phyloP scores from a whole-genome alignment of 2,113 vertebrate species.

The Strix uralensis region DNA sequence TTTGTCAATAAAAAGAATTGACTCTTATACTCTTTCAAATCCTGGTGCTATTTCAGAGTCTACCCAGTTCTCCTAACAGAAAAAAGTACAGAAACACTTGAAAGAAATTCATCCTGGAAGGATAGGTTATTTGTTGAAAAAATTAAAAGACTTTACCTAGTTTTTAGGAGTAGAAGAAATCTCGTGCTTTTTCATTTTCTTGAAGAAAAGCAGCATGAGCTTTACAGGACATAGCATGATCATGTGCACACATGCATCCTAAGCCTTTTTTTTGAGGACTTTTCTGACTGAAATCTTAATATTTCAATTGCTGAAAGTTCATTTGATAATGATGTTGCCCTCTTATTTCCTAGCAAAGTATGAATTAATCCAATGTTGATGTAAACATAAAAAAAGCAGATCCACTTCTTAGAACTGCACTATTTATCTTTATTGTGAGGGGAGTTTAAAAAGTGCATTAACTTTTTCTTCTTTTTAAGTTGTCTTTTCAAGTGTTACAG shows the following conservation, averaged over 20 bases:
- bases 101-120: neutral
- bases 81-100: neutral
- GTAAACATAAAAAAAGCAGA: neutral
- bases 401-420: neutral
- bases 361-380: neutral
- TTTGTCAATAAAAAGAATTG: neutral
- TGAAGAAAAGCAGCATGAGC: neutral
- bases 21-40: neutral
- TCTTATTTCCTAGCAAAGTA: neutral
- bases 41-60: neutral
- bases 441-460: neutral
- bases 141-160: fast-evolving
- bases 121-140: neutral
- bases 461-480: neutral
- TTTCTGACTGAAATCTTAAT: neutral
- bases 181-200: neutral
- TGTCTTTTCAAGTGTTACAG: neutral
- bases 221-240: neutral
- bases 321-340: neutral
- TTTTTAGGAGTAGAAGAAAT: neutral
- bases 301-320: neutral
- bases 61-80: neutral
- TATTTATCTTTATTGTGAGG: neutral
- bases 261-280: neutral
- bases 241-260: fast-evolving